A percentile compares a stretch with the other conserved stretches of the same genome.
phyloP scores from a whole-genome alignment of 2,888 invertebrate species.

The Microplitis manilae region DNA sequence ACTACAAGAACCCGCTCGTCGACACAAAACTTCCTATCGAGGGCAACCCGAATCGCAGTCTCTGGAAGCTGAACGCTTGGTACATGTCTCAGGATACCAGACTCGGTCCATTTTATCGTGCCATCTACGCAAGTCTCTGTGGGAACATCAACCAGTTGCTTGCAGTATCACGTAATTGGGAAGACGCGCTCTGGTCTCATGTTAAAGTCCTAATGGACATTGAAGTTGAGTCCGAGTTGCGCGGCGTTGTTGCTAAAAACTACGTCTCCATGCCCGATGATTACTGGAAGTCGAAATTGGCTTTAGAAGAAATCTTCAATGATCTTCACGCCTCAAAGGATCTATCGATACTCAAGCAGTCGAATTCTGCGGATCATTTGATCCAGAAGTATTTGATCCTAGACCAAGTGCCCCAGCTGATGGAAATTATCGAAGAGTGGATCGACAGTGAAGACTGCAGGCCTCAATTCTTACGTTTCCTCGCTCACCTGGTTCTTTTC shows the following conservation, averaged over 20 bases:
- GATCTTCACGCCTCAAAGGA: conserved; percentile 78
- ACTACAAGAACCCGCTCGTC: conserved; percentile 72
- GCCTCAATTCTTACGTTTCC: conserved; percentile 81
- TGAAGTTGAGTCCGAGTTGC: conserved; percentile 85
- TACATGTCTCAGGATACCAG: conserved; percentile 70
- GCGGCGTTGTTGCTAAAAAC: conserved; percentile 75
- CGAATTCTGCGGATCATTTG: conserved; percentile 79
- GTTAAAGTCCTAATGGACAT: conserved; percentile 87
- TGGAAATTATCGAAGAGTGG: conserved; percentile 82
- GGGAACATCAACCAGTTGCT: conserved; percentile 87
- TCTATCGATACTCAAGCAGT: conserved; percentile 74
- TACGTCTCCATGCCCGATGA: conserved; percentile 77
- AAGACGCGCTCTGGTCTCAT: conserved; percentile 92
- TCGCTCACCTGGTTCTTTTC: conserved; percentile 89
- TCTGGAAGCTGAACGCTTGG: conserved; percentile 85
- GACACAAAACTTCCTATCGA: conserved; percentile 76
- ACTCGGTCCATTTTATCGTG: conserved; percentile 65
- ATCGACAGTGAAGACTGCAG: conserved; percentile 74
- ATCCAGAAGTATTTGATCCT: conserved; percentile 90
- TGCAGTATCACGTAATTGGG: conserved; percentile 86
- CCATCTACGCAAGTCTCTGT: conserved; percentile 76
- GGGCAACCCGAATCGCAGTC: conserved; percentile 87
- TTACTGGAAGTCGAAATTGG: conserved; percentile 81
- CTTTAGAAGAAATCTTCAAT: conserved; percentile 80
- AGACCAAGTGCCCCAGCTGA: conserved; percentile 82